A percentile compares a stretch with the other conserved stretches of the same genome.
Conservation (phyloP, 2,113 vertebrate species). For the Myiopsitta monachus region DNA sequence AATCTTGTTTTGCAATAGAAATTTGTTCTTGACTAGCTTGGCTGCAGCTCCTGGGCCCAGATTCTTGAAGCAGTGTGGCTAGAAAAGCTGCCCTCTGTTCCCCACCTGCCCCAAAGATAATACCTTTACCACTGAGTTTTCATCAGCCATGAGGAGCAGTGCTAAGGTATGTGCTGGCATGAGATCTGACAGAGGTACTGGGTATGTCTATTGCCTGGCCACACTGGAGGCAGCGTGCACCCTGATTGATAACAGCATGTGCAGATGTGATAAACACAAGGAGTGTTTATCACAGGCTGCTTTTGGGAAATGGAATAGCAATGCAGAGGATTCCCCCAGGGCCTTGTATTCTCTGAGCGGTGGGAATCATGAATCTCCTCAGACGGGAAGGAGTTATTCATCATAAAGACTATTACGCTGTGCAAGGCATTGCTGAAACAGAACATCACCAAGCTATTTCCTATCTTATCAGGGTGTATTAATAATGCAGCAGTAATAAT, state of each 20-base stretch:
- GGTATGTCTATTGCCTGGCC: background rate
- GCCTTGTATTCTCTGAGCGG: background rate
- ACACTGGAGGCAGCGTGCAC: background rate
- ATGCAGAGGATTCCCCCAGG: background rate
- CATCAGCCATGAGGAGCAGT: background rate
- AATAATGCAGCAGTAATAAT: conserved; percentile 45
- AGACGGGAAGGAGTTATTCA: background rate
- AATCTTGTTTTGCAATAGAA: background rate
- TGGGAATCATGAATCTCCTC: conserved; percentile 1
- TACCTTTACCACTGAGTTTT: background rate
- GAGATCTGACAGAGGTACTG: background rate
- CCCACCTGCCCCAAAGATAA: background rate
- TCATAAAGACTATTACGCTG: background rate
- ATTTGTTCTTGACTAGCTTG: background rate
- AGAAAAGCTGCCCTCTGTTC: background rate
- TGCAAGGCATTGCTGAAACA: conserved; percentile 1
- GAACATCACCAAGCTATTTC: conserved; percentile 22
- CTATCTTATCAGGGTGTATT: conserved; percentile 50
- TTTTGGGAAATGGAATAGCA: background rate
- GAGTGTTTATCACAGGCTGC: background rate
- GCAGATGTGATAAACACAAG: background rate
- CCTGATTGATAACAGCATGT: background rate
- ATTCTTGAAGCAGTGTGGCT: background rate
- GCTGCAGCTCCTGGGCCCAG: background rate
- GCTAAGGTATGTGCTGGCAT: background rate